Evolutionary conservation across 1,140 invertebrate species (phyloP).

Genomic region (Cepaea nemoralis): DNA sequence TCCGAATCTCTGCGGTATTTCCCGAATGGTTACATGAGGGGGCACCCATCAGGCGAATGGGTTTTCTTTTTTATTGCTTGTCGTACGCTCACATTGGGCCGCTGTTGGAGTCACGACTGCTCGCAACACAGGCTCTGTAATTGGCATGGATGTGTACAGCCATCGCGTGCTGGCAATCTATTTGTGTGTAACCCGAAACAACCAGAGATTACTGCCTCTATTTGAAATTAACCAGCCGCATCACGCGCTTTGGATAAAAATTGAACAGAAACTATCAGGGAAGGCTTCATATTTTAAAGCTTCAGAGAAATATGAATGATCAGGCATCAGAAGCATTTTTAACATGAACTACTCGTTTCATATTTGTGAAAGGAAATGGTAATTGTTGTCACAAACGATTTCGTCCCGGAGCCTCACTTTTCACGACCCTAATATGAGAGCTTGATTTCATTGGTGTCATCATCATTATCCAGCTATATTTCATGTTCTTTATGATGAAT

Average conservation of each 20-base stretch:
- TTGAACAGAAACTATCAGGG: background rate
- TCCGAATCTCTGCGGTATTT: no score
- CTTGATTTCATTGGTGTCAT: no score
- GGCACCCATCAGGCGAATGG: no score
- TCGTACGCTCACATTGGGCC: no score
- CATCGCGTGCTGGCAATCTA: background rate
- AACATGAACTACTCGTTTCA: background rate
- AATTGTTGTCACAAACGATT: background rate
- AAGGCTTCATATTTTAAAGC: background rate
- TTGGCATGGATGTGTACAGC: background rate
- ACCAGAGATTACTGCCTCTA: background rate
- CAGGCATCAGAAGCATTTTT: background rate
- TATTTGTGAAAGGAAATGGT: background rate
- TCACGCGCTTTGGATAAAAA: background rate
- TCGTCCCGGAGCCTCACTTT: no score
- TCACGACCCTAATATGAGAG: no score
- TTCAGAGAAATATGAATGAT: background rate
- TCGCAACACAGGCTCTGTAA: background rate
- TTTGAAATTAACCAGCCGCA: background rate
- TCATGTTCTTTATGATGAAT: no score
- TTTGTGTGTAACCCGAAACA: constrained; percentile 1
- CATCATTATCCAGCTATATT: no score
- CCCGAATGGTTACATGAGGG: no score
- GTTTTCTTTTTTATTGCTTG: no score
- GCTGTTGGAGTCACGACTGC: background rate